These are phyloP conservation scores for Argya squamiceps DNA, from an alignment of 2,797 vertebrate genomes.

Conservation along the genomic window DNA sequence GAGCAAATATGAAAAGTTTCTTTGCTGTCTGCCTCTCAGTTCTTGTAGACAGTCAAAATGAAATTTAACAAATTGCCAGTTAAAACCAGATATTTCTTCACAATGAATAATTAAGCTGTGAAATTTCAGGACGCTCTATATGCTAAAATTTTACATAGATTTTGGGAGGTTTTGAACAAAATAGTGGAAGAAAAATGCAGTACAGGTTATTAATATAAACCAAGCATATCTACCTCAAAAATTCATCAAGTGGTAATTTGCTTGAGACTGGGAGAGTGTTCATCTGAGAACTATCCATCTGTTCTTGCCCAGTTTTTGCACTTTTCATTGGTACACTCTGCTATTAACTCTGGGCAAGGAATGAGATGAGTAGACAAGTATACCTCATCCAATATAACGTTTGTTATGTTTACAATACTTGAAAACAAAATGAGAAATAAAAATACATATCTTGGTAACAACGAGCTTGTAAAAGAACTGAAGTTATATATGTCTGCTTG, in stretches of 20 bases:
- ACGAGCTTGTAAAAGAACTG: background rate
- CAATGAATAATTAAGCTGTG: constrained; percentile 9
- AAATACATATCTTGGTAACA: background rate
- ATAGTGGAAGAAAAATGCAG: background rate
- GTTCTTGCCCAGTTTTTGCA: background rate
- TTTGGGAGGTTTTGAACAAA: background rate
- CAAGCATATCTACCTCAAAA: background rate
- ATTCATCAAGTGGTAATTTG: background rate
- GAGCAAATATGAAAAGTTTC: background rate
- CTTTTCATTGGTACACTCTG: background rate
- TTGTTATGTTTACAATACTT: background rate
- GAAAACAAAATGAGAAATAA: background rate
- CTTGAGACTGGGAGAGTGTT: background rate
- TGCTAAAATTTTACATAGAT: background rate
- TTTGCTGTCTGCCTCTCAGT: background rate
- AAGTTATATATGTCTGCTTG: background rate
- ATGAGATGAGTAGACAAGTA: background rate
- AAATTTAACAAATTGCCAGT: background rate
- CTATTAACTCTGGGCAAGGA: background rate
- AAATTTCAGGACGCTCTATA: background rate
- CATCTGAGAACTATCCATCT: background rate
- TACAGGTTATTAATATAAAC: background rate
- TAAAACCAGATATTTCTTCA: constrained; percentile 27
- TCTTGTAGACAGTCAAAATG: background rate
- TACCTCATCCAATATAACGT: background rate